Evolutionary conservation across 2,113 vertebrate species (phyloP).

Genomic region (Cephalopholis sonnerati): DNA sequence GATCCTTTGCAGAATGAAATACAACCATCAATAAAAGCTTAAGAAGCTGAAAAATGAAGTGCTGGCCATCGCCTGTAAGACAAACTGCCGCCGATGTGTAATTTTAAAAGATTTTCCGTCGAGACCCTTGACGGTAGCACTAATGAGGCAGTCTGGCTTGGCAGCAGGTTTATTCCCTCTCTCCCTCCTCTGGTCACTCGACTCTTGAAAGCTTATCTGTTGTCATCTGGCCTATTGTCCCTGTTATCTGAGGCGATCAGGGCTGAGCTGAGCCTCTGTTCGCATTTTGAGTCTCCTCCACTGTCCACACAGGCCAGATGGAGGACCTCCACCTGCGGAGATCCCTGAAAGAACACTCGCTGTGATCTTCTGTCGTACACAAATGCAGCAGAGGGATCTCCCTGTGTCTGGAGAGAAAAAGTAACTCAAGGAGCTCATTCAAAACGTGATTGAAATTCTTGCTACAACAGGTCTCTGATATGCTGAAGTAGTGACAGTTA

Average conservation of each 20-base stretch:
- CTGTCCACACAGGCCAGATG: slow-evolving; percentile 73
- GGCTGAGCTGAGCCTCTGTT: slow-evolving; percentile 59
- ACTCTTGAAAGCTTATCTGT: slow-evolving; percentile 74
- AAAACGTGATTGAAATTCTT: slow-evolving; percentile 20
- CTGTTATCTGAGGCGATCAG: slow-evolving; percentile 77
- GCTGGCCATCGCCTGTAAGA: neutral
- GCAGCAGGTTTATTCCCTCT: slow-evolving; percentile 61
- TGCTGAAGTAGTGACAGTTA: neutral
- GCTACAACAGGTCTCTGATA: neutral
- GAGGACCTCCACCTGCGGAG: slow-evolving; percentile 71
- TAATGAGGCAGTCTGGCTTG: slow-evolving; percentile 35
- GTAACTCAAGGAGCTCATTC: slow-evolving; percentile 17
- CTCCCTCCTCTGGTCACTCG: slow-evolving; percentile 44
- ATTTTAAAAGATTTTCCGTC: slow-evolving; percentile 9
- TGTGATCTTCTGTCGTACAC: slow-evolving; percentile 66
- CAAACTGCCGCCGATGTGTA: neutral
- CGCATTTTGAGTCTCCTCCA: slow-evolving; percentile 28
- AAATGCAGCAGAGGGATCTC: slow-evolving; percentile 38
- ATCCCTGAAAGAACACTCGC: slow-evolving; percentile 68
- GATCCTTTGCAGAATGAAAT: neutral
- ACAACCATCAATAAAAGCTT: neutral
- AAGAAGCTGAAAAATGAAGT: neutral
- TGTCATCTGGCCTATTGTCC: slow-evolving; percentile 81
- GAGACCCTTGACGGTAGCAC: neutral
- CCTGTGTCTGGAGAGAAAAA: slow-evolving; percentile 30